Percentiles rank a stretch among this genome's conserved stretches.
Evolutionary conservation across 1,140 invertebrate species (phyloP).

Genomic region (Andricus grossulariae): DNA sequence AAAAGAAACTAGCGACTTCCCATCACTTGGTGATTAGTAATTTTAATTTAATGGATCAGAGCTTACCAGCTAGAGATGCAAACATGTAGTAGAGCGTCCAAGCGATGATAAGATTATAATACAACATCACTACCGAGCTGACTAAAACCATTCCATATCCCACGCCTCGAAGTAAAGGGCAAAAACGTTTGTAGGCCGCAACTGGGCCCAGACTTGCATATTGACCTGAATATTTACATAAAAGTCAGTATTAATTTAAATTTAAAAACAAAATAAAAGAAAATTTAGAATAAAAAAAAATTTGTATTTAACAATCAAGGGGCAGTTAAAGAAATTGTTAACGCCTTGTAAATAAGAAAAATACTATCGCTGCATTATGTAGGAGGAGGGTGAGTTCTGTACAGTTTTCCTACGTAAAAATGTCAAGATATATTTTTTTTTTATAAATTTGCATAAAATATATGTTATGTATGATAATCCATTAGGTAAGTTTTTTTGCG

Average conservation of each 20-base stretch:
- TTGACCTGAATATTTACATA: conserved; percentile 74
- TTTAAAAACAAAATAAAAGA: not conserved
- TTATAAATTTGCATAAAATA: no score
- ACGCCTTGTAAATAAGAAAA: no score
- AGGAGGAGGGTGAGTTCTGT: no score
- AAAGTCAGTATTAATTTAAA: not conserved
- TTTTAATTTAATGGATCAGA: not conserved
- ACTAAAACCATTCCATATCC: conserved; percentile 91
- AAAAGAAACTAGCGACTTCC: no score
- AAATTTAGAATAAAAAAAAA: not conserved
- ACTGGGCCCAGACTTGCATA: conserved; percentile 85
- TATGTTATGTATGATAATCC: no score
- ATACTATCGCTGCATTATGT: no score
- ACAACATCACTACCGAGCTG: conserved; percentile 88
- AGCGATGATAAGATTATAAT: conserved; percentile 91
- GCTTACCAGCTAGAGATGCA: conserved; percentile 81
- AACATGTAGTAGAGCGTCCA: conserved; percentile 91
- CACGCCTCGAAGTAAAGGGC: conserved; percentile 82
- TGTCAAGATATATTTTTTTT: no score
- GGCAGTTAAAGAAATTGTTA: no score
- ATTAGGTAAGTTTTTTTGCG: no score
- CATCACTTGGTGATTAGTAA: no score
- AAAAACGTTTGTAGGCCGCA: conserved; percentile 83
- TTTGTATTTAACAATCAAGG: no score
- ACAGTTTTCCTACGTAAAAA: no score